Conservation (phyloP, 2,888 invertebrate genomes). For the Sminthurides aquaticus region DNA sequence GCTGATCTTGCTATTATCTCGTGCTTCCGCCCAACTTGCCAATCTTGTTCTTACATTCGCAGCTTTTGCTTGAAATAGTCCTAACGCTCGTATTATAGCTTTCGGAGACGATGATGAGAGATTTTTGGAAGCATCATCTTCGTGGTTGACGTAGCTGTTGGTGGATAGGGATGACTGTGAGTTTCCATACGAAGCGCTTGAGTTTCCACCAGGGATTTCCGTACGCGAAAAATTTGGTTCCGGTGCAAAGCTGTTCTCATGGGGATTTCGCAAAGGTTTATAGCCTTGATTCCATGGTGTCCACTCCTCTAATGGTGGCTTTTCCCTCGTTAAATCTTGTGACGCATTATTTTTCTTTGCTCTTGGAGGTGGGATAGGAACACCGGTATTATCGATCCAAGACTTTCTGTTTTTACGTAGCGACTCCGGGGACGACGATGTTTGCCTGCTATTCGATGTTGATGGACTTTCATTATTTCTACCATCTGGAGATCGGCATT, state of each 20-base stretch:
- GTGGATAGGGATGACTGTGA: background rate
- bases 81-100: constrained; percentile 37
- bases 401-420: background rate
- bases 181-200: background rate
- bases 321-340: background rate
- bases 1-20: constrained; percentile 27
- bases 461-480: background rate
- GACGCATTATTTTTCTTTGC: constrained; percentile 23
- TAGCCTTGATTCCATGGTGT: background rate
- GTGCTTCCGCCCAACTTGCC: constrained; percentile 35
- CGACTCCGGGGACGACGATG: background rate
- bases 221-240: background rate
- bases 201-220: background rate
- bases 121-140: background rate
- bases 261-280: background rate
- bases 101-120: constrained; percentile 34
- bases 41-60: constrained; percentile 39
- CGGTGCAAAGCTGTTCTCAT: too few relatives aligned
- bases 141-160: background rate
- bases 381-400: background rate
- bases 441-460: background rate
- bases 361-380: constrained; percentile 39
- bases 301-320: background rate
- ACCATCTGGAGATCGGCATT: constrained; percentile 17
- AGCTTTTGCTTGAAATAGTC: constrained; percentile 42